Evolutionary conservation across 2,797 vertebrate species (phyloP), one percentile per base, ranked within the genome.

Genomic region (Poecile montanus): DNA sequence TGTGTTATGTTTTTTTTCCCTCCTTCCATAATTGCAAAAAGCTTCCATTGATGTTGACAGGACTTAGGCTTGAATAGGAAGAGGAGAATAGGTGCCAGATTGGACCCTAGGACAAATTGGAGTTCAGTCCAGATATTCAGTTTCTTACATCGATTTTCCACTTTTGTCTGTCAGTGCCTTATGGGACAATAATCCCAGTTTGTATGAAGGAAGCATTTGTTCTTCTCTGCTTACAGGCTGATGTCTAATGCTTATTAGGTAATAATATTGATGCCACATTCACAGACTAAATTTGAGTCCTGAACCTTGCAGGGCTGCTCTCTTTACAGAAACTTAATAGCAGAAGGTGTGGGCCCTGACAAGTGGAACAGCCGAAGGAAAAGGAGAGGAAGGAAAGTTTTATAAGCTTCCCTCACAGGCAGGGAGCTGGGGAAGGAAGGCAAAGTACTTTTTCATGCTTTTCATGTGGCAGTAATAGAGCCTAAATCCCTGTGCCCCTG

Each of bases 21-120:
- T 77, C 58, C 73, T 88, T 91, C 91, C 62, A 56, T 94, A 96
- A 95, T 93, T 93, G 79, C 85, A 87, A 88, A 88, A 88, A 91
- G 40, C 53, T 82, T 76, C 72, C 80, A 94, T 50, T 95, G 91
- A 96, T 94, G 92, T 88, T 0, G 2, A 90, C 79, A 82, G 77
- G 85, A 63, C 66, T 89, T 67, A 6, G 30, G 34, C 42, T 89
- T 94, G 82, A 96, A 94, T 91, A 94, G 76, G 51, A 92, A 62
- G 70, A 86, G 32, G 36, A 96, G 85, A 94, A 96, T 86, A 88
- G 79, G 50, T 91, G 74, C 30, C 67, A 94, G 70, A 68, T 94
- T 4, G 10, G 91, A 68, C 57, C 48, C 54, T 5, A 44, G 86
- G 88, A 95, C 82, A 95, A 96, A 96, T 29, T 63, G 73, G 89